Evolutionary conservation across 2,797 vertebrate species (phyloP), one percentile per base, ranked within the genome.

Genomic region (Peromyscus aztecus): DNA sequence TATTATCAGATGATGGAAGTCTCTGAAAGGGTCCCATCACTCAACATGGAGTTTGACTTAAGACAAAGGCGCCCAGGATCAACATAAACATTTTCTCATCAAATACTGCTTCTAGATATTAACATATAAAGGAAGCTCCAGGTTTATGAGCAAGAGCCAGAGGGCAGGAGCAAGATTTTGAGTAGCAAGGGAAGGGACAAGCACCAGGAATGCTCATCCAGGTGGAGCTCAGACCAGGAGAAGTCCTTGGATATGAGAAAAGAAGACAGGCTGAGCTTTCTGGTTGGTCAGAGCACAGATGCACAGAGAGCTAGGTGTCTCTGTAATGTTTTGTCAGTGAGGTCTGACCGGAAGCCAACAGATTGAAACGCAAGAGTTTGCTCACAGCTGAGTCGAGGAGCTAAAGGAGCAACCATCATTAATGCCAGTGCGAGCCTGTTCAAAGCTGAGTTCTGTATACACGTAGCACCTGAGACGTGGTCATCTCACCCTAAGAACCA

Each of bases 141-240:
- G 40, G 46, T 16, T 6, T 10, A 23, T 2, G 9, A 43, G 23
- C 0, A 49, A 89, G 75, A 80, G 21, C 43, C 0, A 1, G 43
- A 49, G 34, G 6, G 17, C 0, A 65, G 77, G 91, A 40, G 21
- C 0, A 16, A 12, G 59, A 76, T 2, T 8, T 4, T 23, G 76
- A 77, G 29, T 1, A 1, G n/a, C 9, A 24, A 17, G 2, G 13
- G n/a, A 43, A 6, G 0, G 8, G 16, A 31, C 11, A 77, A 24
- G 11, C 46, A 16, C 4, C 1, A 16, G 13, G 2, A 40, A 1
- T 8, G 16, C 21, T 2, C 1, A 2, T 2, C 57, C 11, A 31
- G 12, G 19, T 90, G 0, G 46, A 55, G 78, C 4, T 75, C 81
- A 78, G 31, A 95, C 13, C 52, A 76, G 37, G 59, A 76, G 49